These are phyloP conservation scores for Cervus canadensis DNA, from an alignment of 2,113 vertebrate genomes.

Conservation along the genomic window DNA sequence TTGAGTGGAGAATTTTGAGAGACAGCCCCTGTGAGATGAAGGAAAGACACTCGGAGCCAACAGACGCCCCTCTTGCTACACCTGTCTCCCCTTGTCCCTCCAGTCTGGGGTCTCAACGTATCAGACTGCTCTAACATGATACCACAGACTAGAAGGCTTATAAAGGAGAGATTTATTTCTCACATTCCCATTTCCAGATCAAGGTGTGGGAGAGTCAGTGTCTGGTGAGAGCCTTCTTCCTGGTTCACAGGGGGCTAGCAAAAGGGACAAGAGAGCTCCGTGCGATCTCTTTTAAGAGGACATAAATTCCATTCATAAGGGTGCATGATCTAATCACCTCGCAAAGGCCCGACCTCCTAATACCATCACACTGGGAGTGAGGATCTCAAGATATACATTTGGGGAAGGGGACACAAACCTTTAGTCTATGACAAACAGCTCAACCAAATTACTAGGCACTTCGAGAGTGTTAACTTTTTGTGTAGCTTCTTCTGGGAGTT, in stretches of 20 bases:
- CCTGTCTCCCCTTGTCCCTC: background rate
- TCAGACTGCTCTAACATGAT: background rate
- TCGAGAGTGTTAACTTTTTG: background rate
- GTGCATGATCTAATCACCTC: background rate
- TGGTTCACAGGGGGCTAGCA: background rate
- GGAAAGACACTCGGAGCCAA: background rate
- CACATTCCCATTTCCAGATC: background rate
- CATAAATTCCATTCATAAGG: background rate
- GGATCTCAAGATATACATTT: background rate
- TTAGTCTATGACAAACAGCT: background rate
- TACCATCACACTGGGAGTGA: background rate
- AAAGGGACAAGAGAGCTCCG: background rate
- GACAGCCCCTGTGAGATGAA: background rate
- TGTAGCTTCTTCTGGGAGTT: background rate
- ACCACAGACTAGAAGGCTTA: background rate
- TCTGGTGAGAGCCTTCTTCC: background rate
- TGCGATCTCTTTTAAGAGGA: background rate
- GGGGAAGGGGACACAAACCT: background rate
- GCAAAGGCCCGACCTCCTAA: background rate
- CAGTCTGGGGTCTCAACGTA: background rate
- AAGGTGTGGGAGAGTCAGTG: background rate
- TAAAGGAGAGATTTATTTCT: background rate
- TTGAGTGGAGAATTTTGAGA: background rate
- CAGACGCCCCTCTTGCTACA: background rate
- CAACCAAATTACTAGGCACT: background rate